phyloP scores from a whole-genome alignment of 2,113 vertebrate genomes.

The Raja brachyura region DNA sequence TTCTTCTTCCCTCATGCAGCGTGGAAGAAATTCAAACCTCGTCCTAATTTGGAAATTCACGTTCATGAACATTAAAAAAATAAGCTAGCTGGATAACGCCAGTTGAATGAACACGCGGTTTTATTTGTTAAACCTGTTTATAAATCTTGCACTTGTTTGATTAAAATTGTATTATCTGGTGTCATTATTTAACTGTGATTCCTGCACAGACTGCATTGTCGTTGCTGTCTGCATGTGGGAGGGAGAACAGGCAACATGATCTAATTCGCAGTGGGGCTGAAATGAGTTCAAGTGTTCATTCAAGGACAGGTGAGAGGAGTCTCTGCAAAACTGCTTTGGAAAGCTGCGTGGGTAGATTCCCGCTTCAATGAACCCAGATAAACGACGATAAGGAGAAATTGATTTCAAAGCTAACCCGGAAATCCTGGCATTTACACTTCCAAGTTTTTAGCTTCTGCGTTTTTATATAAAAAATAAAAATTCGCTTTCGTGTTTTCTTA shows the following conservation, averaged over 20 bases:
- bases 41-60: not conserved
- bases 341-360: not conserved
- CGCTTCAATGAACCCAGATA: not conserved
- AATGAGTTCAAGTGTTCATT: not conserved
- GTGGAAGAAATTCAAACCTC: not conserved
- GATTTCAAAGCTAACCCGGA: slow-evolving; percentile 1
- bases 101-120: no score
- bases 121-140: not conserved
- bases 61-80: not conserved
- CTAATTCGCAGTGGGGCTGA: not conserved
- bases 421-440: not conserved
- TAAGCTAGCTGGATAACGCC: not conserved
- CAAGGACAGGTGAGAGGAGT: not conserved
- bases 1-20: not conserved
- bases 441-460: not conserved
- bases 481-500: not conserved
- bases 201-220: not conserved
- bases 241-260: not conserved
- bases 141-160: not conserved
- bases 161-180: not conserved
- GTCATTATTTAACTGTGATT: not conserved
- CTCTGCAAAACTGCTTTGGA: not conserved
- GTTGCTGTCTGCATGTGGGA: not conserved
- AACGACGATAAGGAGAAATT: not conserved
- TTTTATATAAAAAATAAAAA: not conserved